Evolutionary conservation across 2,888 invertebrate genomes (phyloP).

Genomic region (Cyclophora albipunctata): DNA sequence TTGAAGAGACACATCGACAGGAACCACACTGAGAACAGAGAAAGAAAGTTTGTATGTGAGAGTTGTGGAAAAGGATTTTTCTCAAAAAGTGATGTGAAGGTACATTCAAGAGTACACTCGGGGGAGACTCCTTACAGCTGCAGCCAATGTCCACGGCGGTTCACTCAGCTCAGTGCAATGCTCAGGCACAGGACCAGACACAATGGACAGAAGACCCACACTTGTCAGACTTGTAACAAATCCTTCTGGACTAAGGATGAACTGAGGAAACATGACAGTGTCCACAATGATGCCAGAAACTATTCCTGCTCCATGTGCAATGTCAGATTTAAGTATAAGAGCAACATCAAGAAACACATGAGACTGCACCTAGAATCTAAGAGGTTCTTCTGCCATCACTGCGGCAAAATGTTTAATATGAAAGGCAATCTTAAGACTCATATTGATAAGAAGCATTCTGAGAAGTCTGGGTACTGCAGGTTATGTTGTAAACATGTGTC

Average conservation of each 20-base stretch:
- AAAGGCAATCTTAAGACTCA: conserved; percentile 72
- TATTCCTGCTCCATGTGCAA: conserved; percentile 56
- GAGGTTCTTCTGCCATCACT: conserved; percentile 52
- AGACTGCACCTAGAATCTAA: conserved; percentile 43
- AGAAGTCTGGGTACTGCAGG: conserved; percentile 68
- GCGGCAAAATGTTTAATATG: conserved; percentile 53
- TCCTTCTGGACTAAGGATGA: conserved; percentile 51
- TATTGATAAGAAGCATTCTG: conserved; percentile 68
- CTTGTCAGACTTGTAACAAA: conserved; percentile 47
- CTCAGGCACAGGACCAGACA: conserved; percentile 47
- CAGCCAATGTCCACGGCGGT: conserved; percentile 39
- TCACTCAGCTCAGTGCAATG: conserved; percentile 47
- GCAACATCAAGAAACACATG: conserved; percentile 69
- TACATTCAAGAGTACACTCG: conserved; percentile 56
- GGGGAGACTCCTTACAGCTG: conserved; percentile 59
- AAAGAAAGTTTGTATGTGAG: conserved; percentile 51
- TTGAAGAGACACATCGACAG: conserved; percentile 46
- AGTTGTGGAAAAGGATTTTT: conserved; percentile 57
- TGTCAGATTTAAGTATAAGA: conserved; percentile 62
- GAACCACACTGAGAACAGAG: conserved; percentile 37
- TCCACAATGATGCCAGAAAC: conserved; percentile 47
- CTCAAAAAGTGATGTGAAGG: conserved; percentile 43
- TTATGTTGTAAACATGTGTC: conserved; percentile 68
- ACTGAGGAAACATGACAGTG: conserved; percentile 41
- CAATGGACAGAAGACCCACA: conserved; percentile 38